Base-by-base conservation (phyloP, 1,140 invertebrate species). In the Oscheius sp. region DNA sequence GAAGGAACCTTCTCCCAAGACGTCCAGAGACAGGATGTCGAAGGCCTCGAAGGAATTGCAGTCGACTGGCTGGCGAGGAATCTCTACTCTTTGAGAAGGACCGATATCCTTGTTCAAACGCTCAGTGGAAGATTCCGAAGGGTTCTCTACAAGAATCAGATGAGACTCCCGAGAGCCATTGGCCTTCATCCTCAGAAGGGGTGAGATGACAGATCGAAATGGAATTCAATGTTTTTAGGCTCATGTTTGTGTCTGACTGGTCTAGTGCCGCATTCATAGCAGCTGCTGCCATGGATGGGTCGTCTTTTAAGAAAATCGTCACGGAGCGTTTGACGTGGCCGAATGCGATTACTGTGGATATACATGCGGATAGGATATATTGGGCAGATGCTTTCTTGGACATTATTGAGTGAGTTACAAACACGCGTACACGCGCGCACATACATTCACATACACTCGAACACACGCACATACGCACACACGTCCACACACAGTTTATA, bases 351-450 rank as follows among this genome's bases (percentile, higher is more conserved):
- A 88, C 92, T 0, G 91, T 99, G 29, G 95, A 99, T 84, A 92
- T 91, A 79, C 81, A 80, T 69, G 89, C 91, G 0, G 92, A 94
- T 80, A 88, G 91, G 0, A 86, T 98, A 1, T 99, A 93, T 84
- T 99, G 95, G 94, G 92, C 91, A 0, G 96, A 99, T 84, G 91
- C 91, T 0, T 98, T 97, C 84, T 85, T 94, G 2, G 94, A 95
- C 77, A 91, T 90, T 0, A 97, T 99, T 70, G 94, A 98, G 75
- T 86, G 15, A 58, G 68, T n/a, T n/a, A n/a, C n/a, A n/a, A n/a
- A n/a, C n/a, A n/a, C n/a, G n/a, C n/a, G n/a, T n/a, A n/a, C n/a
- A n/a, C n/a, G 36, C n/a, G n/a, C n/a, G n/a, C n/a, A n/a, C n/a
- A n/a, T n/a, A n/a, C n/a, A n/a, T n/a, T n/a, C n/a, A n/a, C n/a